Conservation (phyloP, 2,888 invertebrate genomes). For the Netelia inedita region DNA sequence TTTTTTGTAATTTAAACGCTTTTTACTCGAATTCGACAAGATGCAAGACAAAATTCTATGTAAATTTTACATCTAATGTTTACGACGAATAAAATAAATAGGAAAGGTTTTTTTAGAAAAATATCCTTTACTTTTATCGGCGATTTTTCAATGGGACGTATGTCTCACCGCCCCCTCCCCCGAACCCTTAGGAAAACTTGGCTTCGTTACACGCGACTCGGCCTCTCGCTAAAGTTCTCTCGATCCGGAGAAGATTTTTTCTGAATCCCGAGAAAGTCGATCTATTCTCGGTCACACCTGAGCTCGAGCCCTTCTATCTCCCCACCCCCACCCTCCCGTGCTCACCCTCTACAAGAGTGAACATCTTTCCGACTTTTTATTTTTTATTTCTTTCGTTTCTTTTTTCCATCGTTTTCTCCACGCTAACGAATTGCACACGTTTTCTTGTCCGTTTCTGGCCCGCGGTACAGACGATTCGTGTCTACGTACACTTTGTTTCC, state of each 20-base stretch:
- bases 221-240: background rate
- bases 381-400: slow-evolving; percentile 1
- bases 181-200: slow-evolving; percentile 11
- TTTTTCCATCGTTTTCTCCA: slow-evolving; percentile 1
- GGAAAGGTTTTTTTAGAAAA: too few relatives aligned
- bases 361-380: background rate
- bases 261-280: slow-evolving; percentile 56
- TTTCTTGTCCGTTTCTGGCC: slow-evolving; percentile 28
- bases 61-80: background rate
- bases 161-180: background rate
- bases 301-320: slow-evolving; percentile 25
- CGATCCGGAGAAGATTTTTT: slow-evolving; percentile 50
- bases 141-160: background rate
- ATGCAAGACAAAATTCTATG: background rate
- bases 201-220: slow-evolving; percentile 39
- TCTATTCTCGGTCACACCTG: slow-evolving; percentile 65
- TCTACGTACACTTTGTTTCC: slow-evolving; percentile 37
- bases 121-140: too few relatives aligned
- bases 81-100: background rate
- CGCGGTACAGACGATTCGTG: slow-evolving; percentile 41
- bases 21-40: background rate
- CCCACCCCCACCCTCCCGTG: background rate
- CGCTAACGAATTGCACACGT: slow-evolving; percentile 59
- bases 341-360: slow-evolving; percentile 13
- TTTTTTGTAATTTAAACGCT: background rate